Evolutionary conservation across 2,797 vertebrate genomes (phyloP).

Genomic region (Vireo griseus): DNA sequence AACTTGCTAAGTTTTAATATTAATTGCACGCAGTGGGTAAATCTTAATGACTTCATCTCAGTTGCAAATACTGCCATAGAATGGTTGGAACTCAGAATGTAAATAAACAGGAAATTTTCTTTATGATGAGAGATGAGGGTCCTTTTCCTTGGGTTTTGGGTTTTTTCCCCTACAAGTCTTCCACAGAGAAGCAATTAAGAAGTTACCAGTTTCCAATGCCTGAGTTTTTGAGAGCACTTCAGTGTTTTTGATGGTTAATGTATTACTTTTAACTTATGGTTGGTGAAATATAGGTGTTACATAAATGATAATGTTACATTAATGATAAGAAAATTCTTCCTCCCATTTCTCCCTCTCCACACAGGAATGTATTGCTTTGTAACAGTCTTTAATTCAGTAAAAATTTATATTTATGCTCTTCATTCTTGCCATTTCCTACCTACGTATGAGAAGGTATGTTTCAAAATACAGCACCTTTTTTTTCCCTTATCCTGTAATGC

Average conservation of each 20-base stretch:
- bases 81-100: not conserved
- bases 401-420: not conserved
- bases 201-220: not conserved
- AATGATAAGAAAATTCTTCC: not conserved
- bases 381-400: not conserved
- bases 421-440: not conserved
- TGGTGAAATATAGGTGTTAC: not conserved
- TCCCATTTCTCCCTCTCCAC: not conserved
- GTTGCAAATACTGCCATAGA: not conserved
- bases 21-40: not conserved
- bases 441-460: not conserved
- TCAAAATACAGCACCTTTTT: not conserved
- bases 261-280: not conserved
- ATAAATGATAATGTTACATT: not conserved
- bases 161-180: not conserved
- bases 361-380: not conserved
- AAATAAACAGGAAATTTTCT: not conserved
- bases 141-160: not conserved
- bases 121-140: not conserved
- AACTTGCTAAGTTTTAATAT: not conserved
- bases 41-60: not conserved
- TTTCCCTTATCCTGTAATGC: not conserved
- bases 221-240: not conserved
- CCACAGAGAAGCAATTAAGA: not conserved
- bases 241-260: not conserved